Base-by-base conservation (phyloP, 2,888 invertebrate genomes). In the Lithosia quadra region DNA sequence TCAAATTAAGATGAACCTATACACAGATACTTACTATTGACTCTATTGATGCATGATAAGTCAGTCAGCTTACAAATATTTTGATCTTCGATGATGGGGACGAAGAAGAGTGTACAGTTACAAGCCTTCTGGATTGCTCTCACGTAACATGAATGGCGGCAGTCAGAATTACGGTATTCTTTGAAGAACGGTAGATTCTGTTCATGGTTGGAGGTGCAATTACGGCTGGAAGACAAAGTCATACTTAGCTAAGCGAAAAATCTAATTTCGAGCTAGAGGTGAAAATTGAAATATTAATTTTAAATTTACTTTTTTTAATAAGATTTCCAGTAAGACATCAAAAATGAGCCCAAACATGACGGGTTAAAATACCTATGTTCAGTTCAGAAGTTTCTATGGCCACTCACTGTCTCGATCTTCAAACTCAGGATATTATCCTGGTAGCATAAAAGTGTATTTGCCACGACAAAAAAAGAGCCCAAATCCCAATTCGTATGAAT, bases 21-120 rank as follows among this genome's bases (percentile, higher is more conserved):
- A 21, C 13, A 24, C 5, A 56, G 22, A 24, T 53, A 53, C 63
- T 56, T 64, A 64, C 63, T 18, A 24, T 56, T 55, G 24, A 56
- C 4, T 1, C 11, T 24, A 3, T 34, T 34, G n/a, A 64, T 36
- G 24, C 63, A 64, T 11, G 36, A 7, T 33, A 64, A 56, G 24
- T 64, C n/a, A 11, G 22, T 39, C 15, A 64, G 63, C 34, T 34
- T 56, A 64, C 63, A 64, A 39, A 24, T 34, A 34, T 56, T 36
- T 56, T 55, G 63, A 22, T 5, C 13, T 34, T 5, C 15, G 22
- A 39, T 18, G 7, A 22, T 34, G 4, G 33, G 63, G 3, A 56
- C 36, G 56, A 22, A 64, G 36, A 56, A 55, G 5, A 64, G 63
- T 2, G 24, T 18, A 64, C 63, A 64, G 1, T 61, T 11, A 64